Evolutionary conservation across 2,113 vertebrate species (phyloP).

Genomic region (Carlito syrichta): DNA sequence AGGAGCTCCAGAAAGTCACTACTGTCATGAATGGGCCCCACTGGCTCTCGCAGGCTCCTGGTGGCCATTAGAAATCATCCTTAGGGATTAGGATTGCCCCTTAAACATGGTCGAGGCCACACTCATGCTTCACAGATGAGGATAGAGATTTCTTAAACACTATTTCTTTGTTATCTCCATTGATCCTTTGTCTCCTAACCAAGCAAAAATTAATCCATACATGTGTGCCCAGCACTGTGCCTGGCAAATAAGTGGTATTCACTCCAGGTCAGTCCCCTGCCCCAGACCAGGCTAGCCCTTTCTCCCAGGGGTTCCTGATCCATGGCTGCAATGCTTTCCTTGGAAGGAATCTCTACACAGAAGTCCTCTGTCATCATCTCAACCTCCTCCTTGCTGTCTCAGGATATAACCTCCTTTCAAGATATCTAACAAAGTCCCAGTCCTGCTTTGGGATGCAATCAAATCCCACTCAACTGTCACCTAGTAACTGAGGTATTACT

Average conservation of each 20-base stretch:
- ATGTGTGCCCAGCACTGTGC: background rate
- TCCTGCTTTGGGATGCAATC: background rate
- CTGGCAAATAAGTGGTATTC: background rate
- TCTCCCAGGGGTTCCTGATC: background rate
- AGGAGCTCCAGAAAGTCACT: no score
- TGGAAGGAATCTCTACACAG: background rate
- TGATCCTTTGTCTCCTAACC: background rate
- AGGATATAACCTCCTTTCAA: background rate
- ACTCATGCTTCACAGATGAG: background rate
- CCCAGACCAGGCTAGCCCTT: background rate
- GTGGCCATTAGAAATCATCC: background rate
- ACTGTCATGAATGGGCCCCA: background rate
- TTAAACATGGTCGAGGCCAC: background rate
- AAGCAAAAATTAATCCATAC: background rate
- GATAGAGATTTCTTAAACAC: background rate
- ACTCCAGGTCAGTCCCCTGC: background rate
- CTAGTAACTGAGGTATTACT: background rate
- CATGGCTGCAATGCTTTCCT: background rate
- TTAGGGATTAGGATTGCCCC: background rate
- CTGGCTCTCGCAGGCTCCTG: background rate
- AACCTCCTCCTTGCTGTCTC: no score
- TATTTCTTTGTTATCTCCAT: background rate
- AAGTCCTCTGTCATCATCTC: background rate
- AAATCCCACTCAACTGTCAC: background rate
- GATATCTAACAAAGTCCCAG: background rate